These are phyloP conservation scores for Alaudala cheleensis DNA, from an alignment of 2,113 vertebrate genomes.

Conservation along the genomic window DNA sequence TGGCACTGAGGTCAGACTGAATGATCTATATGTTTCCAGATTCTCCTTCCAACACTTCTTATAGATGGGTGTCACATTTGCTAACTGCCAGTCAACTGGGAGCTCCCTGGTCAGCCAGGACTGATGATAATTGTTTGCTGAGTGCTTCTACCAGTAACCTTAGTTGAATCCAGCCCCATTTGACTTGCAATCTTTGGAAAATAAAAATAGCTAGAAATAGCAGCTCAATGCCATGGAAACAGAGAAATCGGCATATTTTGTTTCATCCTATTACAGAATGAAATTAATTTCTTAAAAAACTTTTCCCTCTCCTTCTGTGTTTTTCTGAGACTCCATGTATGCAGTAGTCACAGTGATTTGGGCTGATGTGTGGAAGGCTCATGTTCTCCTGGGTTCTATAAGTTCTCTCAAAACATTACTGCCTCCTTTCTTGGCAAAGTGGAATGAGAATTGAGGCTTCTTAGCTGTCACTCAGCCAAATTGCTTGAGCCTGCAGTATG, in stretches of 20 bases:
- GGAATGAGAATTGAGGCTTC: not conserved
- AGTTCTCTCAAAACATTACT: not conserved
- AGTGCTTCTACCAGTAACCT: not conserved
- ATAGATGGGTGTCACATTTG: not conserved
- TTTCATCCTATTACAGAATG: not conserved
- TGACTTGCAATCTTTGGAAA: not conserved
- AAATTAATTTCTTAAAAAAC: not conserved
- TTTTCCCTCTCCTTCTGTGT: not conserved
- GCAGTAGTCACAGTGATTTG: not conserved
- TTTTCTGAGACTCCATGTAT: not conserved
- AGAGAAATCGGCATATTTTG: not conserved
- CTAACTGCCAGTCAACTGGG: not conserved
- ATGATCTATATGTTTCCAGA: not conserved
- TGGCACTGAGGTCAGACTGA: not conserved
- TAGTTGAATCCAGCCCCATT: not conserved
- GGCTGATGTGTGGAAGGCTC: not conserved
- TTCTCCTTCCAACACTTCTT: not conserved
- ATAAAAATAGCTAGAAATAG: not conserved
- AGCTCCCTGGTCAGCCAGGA: not conserved
- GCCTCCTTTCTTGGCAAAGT: not conserved
- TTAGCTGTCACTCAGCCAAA: not conserved
- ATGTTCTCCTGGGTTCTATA: not conserved
- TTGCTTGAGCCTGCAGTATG: not conserved
- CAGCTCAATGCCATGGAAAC: constrained; percentile 26
- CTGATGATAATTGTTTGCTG: not conserved